phyloP scores from a whole-genome alignment of 2,888 invertebrate genomes.

The Rhagophthalmus giganteus region DNA sequence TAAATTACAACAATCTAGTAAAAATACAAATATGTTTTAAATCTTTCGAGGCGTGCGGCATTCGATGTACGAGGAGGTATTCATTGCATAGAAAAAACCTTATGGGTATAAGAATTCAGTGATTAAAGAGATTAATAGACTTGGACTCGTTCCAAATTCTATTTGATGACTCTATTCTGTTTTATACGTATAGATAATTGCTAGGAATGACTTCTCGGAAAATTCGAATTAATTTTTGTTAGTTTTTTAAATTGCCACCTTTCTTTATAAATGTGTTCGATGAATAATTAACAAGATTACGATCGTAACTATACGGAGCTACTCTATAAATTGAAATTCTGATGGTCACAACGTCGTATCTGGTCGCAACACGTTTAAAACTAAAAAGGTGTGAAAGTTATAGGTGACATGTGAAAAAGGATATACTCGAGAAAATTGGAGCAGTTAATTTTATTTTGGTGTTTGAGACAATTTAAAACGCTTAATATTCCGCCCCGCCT shows the following conservation, averaged over 20 bases:
- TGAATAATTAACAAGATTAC: too few species aligned
- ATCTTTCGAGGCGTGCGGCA: background rate
- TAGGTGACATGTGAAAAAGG: slow-evolving; percentile 2
- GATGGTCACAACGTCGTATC: too few species aligned
- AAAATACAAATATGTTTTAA: too few species aligned
- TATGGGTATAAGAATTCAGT: slow-evolving; percentile 9
- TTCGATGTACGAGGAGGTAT: slow-evolving; percentile 3
- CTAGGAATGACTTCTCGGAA: slow-evolving; percentile 8
- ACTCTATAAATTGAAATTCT: too few species aligned
- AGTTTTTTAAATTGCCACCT: slow-evolving; percentile 1
- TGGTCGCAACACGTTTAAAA: too few species aligned
- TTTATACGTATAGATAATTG: slow-evolving; percentile 10
- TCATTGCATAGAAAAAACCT: slow-evolving; percentile 7
- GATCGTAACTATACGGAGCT: too few species aligned
- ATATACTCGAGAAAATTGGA: slow-evolving; percentile 1
- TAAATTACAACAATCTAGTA: too few species aligned
- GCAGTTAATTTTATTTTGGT: slow-evolving; percentile 11
- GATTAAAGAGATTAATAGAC: slow-evolving; percentile 30
- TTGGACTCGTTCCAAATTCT: slow-evolving; percentile 25
- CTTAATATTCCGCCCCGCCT: slow-evolving; percentile 10
- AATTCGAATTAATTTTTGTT: slow-evolving; percentile 10
- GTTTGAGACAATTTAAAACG: background rate
- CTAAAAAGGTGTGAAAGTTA: slow-evolving; percentile 4
- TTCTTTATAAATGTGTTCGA: slow-evolving; percentile 3
- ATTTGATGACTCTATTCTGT: slow-evolving; percentile 22